Evolutionary conservation across 64 coral and sea anemone genomes (phyloP), one percentile per base, ranked within the genome.

Genomic region (Hydrozoanthus tunicans): DNA sequence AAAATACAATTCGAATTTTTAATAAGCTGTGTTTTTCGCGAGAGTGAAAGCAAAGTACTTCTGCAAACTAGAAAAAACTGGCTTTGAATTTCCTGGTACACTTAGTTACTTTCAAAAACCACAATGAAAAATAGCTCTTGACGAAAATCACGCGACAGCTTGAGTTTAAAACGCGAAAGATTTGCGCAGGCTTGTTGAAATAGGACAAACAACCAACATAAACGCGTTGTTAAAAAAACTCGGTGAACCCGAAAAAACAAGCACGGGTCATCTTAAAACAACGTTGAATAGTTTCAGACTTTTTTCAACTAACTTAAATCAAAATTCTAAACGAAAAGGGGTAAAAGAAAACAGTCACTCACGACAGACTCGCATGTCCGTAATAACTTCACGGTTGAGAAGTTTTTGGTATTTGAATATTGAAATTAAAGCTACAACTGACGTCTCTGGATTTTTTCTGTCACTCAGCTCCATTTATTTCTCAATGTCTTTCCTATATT

Each of bases 341-440:
- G 58, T 8, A 52, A 75, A 51, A 74, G 14, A 13, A 88, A 59
- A n/a, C 59, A 12, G 25, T 74, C 23, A 43, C 9, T 60, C 58
- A 23, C 20, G 74, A 32, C 84, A 82, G 80, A 64, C 80, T 43
- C 32, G 32, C 32, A 61, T 65, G 68, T 52, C 59, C 11, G 11
- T 88, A 66, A 73, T 69, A 83, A 74, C 84, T 88, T 88, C 84
- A 88, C 84, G 84, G 84, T 75, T 88, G 68, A 88, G 53, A 88
- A 74, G 84, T 73, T 88, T 73, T 70, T 32, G 69, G 69, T 74
- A 88, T 88, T 88, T 88, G 84, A 88, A 88, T 88, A 88, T 88
- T 88, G 54, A 88, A 76, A 88, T 59, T 74, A 73, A 70, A 51
- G 83, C 84, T 59, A 74, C 69, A 88, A 51, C 84, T 88, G 53